phyloP scores from a whole-genome alignment of 1,140 invertebrate species.

The Helicoverpa zea region DNA sequence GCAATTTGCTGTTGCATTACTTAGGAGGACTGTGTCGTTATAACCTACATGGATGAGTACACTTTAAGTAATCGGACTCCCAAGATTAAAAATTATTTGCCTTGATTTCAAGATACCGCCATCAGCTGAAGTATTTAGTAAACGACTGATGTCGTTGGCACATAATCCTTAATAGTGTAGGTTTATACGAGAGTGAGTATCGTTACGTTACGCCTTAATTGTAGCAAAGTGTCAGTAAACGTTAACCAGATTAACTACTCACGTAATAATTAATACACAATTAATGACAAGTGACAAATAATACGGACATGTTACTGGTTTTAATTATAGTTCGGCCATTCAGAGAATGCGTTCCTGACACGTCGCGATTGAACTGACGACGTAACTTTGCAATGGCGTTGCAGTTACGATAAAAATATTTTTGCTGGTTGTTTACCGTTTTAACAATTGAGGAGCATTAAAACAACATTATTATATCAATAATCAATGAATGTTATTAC shows the following conservation, averaged over 20 bases:
- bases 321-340: too few species aligned
- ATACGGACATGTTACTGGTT: slow-evolving; percentile 28
- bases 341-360: too few species aligned
- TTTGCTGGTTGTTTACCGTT: too few species aligned
- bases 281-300: slow-evolving; percentile 7
- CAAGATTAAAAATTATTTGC: not conserved
- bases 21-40: slow-evolving; percentile 10
- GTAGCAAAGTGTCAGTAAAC: slow-evolving; percentile 23
- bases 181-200: too few species aligned
- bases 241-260: slow-evolving; percentile 30
- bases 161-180: not conserved
- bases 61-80: not conserved
- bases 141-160: not conserved
- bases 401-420: too few species aligned
- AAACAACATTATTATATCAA: too few species aligned
- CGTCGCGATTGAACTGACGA: too few species aligned
- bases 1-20: not conserved
- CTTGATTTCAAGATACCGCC: too few species aligned
- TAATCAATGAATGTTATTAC: too few species aligned
- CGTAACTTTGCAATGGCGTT: too few species aligned
- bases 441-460: too few species aligned
- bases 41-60: slow-evolving; percentile 1
- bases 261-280: slow-evolving; percentile 21
- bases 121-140: not conserved
- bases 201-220: not conserved